Evolutionary conservation across 1,140 invertebrate species (phyloP).

Genomic region (Zaprionus davidi): DNA sequence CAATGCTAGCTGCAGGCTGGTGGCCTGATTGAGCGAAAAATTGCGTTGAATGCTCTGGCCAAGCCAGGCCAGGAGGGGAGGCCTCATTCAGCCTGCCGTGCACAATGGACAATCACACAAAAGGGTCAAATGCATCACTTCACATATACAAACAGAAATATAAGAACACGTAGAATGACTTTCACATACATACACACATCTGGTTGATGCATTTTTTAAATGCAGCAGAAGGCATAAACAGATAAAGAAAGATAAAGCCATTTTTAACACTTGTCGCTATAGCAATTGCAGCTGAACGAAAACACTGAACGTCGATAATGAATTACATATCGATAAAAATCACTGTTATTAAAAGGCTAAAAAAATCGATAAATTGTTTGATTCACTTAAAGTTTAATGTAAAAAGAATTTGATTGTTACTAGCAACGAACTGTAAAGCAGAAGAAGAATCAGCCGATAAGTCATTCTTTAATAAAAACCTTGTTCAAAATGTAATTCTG

Average conservation of each 20-base stretch:
- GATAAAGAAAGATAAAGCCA: too few species aligned
- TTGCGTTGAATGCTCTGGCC: background rate
- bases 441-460: too few species aligned
- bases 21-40: constrained; percentile 14
- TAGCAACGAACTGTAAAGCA: too few species aligned
- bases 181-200: background rate
- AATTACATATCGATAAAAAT: too few species aligned
- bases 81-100: background rate
- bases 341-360: too few species aligned
- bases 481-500: background rate
- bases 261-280: background rate
- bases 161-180: constrained; percentile 8
- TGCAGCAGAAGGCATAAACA: too few species aligned
- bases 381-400: too few species aligned
- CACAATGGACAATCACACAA: constrained; percentile 11
- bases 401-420: too few species aligned
- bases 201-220: background rate
- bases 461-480: background rate
- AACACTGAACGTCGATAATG: too few species aligned
- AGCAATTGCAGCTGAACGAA: too few species aligned
- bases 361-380: too few species aligned
- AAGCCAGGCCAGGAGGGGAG: background rate
- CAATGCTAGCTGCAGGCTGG: background rate
- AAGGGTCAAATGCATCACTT: constrained; percentile 14
- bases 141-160: background rate